Percentiles rank a stretch among this genome's conserved stretches.
These are phyloP conservation scores for Ephialtes manifestator DNA, from an alignment of 2,888 invertebrate species.

Conservation along the genomic window DNA sequence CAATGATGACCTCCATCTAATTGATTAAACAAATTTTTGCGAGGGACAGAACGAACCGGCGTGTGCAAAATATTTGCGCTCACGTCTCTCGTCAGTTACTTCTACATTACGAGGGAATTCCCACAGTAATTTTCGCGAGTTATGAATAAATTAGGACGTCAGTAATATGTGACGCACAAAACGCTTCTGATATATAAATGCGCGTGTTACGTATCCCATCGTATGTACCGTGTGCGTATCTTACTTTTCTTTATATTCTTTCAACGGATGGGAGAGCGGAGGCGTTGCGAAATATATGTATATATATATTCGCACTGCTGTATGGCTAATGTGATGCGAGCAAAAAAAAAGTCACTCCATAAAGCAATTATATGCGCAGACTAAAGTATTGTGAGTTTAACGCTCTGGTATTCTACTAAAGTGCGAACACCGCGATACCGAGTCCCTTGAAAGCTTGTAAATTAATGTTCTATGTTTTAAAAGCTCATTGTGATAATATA, in stretches of 20 bases:
- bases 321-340: background rate
- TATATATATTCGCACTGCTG: background rate
- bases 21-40: constrained; percentile 62
- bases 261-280: constrained; percentile 8
- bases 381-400: constrained; percentile 37
- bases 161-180: constrained; percentile 66
- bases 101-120: constrained; percentile 67
- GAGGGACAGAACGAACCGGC: background rate
- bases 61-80: constrained; percentile 17
- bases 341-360: constrained; percentile 47
- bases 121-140: constrained; percentile 79
- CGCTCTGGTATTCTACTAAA: constrained; percentile 9
- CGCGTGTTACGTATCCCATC: constrained; percentile 19
- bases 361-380: constrained; percentile 54
- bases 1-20: constrained; percentile 69
- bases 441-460: background rate
- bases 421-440: constrained; percentile 8
- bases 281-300: constrained; percentile 42
- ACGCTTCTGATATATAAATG: constrained; percentile 32
- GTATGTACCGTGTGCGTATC: constrained; percentile 39
- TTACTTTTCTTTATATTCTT: constrained; percentile 12
- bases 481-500: background rate
- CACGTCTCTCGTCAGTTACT: constrained; percentile 4
- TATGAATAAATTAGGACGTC: constrained; percentile 77
- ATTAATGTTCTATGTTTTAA: background rate